Evolutionary conservation across 2,888 invertebrate genomes (phyloP), one percentile per base, ranked within the genome.

Genomic region (Lasiommata megera): DNA sequence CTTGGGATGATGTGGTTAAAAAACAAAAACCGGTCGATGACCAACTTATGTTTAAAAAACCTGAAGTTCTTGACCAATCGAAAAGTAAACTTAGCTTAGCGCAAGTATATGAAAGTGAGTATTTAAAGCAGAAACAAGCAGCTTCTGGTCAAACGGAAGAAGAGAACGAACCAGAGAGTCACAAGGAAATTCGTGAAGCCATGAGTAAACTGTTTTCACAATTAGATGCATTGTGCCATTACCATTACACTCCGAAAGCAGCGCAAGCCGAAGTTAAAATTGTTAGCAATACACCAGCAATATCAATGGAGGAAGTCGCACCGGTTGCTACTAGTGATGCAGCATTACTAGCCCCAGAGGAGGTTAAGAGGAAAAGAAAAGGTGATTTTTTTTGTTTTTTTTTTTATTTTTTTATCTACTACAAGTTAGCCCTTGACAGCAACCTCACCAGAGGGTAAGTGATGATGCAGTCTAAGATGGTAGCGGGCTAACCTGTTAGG

Each of bases 231-330:
- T 89, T 99, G 11, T 95, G 96, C 0, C 98, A 99, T 81, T 98
- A 96, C 83, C 97, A 98, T 81, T 99, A 96, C 74, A 98, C 98
- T 43, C 99, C 99, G 0, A 96, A 95, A 89, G 93, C 94, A 57
- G 94, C 95, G 0, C 93, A 94, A 59, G 96, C 98, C 0, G 99
- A 99, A 72, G 91, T 98, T 1, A 96, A 96, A 84, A 95, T 99
- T 60, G 92, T 99, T 5, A 96, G 94, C 59, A 99, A 99, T 77
- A 92, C 97, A 62, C 97, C 99, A 1, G 96, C 98, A 0, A 94
- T 99, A 50, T 93, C 92, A 29, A 96, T 98, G 94, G 99, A 99
- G 83, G 99, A 99, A 84, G 98, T 98, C 6, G 97, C 98, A 0
- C 99, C 99, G 0, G 92, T 96, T 6, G 94, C 95, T n/a, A 93